Percentiles rank a stretch among this genome's conserved stretches.
Evolutionary conservation across 2,797 vertebrate species (phyloP).

Genomic region (Lepus townsendii): DNA sequence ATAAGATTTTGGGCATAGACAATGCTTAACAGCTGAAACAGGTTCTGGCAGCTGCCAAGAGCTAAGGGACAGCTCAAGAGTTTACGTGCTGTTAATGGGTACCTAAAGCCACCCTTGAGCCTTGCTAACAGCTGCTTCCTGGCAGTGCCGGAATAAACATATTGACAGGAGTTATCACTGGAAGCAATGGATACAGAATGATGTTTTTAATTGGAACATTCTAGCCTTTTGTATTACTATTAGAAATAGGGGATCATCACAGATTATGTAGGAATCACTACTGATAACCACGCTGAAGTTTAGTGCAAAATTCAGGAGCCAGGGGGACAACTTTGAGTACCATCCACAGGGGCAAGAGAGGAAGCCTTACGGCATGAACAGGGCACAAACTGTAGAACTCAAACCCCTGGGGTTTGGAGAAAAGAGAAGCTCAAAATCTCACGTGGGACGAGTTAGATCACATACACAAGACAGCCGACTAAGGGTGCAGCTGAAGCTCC

Average conservation of each 20-base stretch:
- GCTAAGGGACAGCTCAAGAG: neutral
- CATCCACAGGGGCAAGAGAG: neutral
- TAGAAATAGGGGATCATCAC: neutral
- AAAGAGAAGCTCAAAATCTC: neutral
- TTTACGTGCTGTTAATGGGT: slow-evolving; percentile 30
- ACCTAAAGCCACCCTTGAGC: neutral
- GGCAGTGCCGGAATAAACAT: slow-evolving; percentile 10
- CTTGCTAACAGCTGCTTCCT: neutral
- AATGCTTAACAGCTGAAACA: slow-evolving; percentile 20
- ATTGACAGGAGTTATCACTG: neutral
- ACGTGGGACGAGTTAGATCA: neutral
- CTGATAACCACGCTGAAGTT: neutral
- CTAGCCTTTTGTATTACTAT: neutral
- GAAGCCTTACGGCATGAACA: neutral
- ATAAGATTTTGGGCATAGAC: neutral
- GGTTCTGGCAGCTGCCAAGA: neutral
- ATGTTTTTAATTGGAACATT: neutral
- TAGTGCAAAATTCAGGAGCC: neutral
- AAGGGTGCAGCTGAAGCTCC: neutral
- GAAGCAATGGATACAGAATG: neutral
- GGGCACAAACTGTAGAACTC: neutral
- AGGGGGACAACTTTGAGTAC: neutral
- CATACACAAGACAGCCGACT: neutral
- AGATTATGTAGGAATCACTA: neutral
- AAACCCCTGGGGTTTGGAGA: neutral